phyloP scores from a whole-genome alignment of 2,797 vertebrate genomes.

The Mus spretus region DNA sequence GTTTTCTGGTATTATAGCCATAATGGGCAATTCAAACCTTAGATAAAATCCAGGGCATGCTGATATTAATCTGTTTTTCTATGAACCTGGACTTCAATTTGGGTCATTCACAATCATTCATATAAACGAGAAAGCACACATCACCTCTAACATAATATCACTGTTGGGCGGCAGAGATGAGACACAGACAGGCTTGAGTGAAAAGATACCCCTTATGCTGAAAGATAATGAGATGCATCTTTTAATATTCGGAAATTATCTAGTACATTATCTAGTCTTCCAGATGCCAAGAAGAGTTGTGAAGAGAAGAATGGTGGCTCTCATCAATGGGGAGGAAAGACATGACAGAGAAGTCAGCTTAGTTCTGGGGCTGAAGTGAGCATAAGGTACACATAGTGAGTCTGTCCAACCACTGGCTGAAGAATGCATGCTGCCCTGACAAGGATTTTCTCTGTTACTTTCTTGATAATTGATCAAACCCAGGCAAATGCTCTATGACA shows the following conservation, averaged over 20 bases:
- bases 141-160: background rate
- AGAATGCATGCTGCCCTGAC: constrained; percentile 62
- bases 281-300: background rate
- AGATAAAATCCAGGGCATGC: constrained; percentile 1
- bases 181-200: background rate
- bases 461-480: constrained; percentile 72
- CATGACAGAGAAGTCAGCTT: background rate
- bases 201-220: background rate
- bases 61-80: constrained; percentile 11
- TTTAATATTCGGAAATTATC: background rate
- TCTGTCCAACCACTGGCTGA: constrained; percentile 1
- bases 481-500: constrained; percentile 2
- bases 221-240: background rate
- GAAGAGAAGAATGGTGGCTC: background rate
- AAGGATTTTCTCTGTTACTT: constrained; percentile 75
- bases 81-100: background rate
- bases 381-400: background rate
- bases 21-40: background rate
- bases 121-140: background rate
- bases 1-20: background rate
- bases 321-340: background rate
- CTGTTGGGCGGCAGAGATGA: background rate
- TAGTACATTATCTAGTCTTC: background rate
- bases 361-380: background rate
- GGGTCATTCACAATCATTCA: background rate